Evolutionary conservation across 2,113 vertebrate genomes (phyloP).

Genomic region (Tyrannus savana): DNA sequence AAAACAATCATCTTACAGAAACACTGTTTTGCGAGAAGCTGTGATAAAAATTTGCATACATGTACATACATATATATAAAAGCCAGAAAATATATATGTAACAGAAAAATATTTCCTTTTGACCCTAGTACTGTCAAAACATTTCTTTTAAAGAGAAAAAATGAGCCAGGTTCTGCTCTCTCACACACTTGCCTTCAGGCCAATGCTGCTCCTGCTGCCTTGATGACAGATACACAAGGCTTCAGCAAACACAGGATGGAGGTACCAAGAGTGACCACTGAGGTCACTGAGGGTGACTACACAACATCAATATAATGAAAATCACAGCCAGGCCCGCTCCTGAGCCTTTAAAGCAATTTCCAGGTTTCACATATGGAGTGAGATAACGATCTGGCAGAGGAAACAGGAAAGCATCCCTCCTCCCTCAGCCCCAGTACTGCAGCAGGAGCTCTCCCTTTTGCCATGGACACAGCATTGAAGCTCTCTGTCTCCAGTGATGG

Average conservation of each 20-base stretch:
- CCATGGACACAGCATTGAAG: not conserved
- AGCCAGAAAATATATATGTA: too few relatives aligned
- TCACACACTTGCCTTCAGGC: not conserved
- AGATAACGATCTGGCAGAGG: slow-evolving; percentile 19
- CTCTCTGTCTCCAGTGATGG: not conserved
- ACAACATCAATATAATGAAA: not conserved
- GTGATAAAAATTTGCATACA: fast-evolving
- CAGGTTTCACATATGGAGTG: not conserved
- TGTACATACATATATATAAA: not conserved
- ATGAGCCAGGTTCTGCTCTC: not conserved
- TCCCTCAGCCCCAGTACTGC: not conserved
- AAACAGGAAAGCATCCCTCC: slow-evolving; percentile 26
- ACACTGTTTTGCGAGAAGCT: not conserved
- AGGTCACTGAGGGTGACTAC: not conserved
- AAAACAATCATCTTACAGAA: not conserved
- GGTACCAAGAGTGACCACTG: not conserved
- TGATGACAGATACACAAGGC: not conserved
- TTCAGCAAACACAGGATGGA: not conserved
- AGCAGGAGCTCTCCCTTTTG: not conserved
- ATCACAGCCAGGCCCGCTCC: not conserved
- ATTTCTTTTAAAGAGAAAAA: not conserved
- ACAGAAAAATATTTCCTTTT: not conserved
- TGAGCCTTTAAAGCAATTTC: slow-evolving; percentile 17
- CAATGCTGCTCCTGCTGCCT: not conserved
- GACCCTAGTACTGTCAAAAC: not conserved